Conservation (phyloP, 1,140 invertebrate genomes). For the Vanessa atalanta region DNA sequence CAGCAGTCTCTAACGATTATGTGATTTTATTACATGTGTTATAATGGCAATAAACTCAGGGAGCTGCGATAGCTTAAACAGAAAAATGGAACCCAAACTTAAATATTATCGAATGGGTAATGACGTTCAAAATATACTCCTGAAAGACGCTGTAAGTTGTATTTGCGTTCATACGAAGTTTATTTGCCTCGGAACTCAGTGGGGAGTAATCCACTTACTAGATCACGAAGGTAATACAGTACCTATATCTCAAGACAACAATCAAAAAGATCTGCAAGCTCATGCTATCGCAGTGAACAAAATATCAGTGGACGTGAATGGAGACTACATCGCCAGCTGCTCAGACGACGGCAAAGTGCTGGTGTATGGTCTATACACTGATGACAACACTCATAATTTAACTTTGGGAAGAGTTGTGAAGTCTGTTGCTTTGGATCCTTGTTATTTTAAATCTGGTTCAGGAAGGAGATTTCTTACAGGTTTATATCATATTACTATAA, state of each 20-base stretch:
- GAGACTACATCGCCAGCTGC: conserved; percentile 94
- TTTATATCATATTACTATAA: conserved; percentile 32
- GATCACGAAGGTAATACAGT: conserved; percentile 96
- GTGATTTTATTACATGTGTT: conserved; percentile 1
- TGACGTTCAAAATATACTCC: conserved; percentile 91
- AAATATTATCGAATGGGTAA: conserved; percentile 95
- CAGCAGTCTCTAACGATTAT: not conserved
- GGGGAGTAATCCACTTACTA: conserved; percentile 93
- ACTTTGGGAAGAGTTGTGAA: conserved; percentile 91
- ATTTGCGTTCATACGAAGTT: conserved; percentile 97
- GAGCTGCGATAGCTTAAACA: conserved; percentile 68
- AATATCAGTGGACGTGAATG: conserved; percentile 95
- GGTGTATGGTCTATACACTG: conserved; percentile 90
- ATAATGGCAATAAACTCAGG: conserved; percentile 67
- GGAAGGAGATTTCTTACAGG: conserved; percentile 90
- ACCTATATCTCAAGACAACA: conserved; percentile 77
- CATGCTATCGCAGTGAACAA: conserved; percentile 96
- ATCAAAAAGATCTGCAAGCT: conserved; percentile 86
- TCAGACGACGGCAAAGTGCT: conserved; percentile 96
- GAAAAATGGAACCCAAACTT: conserved; percentile 93
- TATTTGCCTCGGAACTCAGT: conserved; percentile 94
- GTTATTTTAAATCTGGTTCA: conserved; percentile 88
- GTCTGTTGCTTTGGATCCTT: conserved; percentile 93
- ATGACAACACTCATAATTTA: conserved; percentile 90
- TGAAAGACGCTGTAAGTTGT: conserved; percentile 94